Percentiles rank a stretch among this genome's conserved stretches.
These are phyloP conservation scores for Drosophila tristis DNA, from an alignment of 1,140 invertebrate species.

Conservation along the genomic window DNA sequence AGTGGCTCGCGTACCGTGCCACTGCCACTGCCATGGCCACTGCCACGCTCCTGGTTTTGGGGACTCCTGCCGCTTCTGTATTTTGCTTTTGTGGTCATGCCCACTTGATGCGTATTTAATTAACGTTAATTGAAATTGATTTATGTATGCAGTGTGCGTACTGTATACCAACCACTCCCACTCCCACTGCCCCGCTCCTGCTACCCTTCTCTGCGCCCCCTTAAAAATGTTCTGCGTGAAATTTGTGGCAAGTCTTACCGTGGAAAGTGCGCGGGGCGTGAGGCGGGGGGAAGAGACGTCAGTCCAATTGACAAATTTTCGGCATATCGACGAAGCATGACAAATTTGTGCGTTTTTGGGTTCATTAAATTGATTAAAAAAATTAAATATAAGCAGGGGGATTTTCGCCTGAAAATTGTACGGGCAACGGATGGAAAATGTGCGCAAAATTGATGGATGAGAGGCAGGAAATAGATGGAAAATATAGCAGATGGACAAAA, in stretches of 20 bases:
- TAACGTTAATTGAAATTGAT: slow-evolving; percentile 83
- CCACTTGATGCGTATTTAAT: slow-evolving; percentile 83
- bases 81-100: slow-evolving; percentile 73
- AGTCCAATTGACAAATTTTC: slow-evolving; percentile 58
- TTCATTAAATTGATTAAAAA: slow-evolving; percentile 70
- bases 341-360: slow-evolving; percentile 34
- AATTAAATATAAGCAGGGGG: slow-evolving; percentile 32
- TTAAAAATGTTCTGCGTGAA: slow-evolving; percentile 61
- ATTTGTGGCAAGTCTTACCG: slow-evolving; percentile 52
- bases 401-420: neutral
- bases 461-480: too few species aligned
- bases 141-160: slow-evolving; percentile 78
- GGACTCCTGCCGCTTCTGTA: slow-evolving; percentile 9
- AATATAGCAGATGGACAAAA: too few species aligned
- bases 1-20: slow-evolving; percentile 1
- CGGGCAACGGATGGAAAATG: neutral
- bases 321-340: slow-evolving; percentile 61
- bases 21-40: neutral
- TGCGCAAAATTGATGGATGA: neutral
- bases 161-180: neutral
- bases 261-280: slow-evolving; percentile 1
- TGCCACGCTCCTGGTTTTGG: neutral
- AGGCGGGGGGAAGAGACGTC: slow-evolving; percentile 1
- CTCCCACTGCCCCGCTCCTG: too few species aligned
- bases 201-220: neutral